These are phyloP conservation scores for Ranitomeya imitator DNA, from an alignment of 2,113 vertebrate genomes.

Conservation along the genomic window DNA sequence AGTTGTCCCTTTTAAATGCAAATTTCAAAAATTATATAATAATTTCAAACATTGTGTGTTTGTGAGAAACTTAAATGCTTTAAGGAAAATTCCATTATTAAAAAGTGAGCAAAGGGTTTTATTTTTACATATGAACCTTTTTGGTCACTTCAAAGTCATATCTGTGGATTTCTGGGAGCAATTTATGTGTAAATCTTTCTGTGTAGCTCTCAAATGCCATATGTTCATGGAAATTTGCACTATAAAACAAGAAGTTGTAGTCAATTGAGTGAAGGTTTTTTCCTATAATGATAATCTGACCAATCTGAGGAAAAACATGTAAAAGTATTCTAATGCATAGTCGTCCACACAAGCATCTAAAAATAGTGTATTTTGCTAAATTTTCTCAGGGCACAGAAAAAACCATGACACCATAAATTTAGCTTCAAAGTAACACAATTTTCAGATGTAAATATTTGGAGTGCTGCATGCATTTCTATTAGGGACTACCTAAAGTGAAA, in stretches of 20 bases:
- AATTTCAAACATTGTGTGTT: background rate
- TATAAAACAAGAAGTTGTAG: background rate
- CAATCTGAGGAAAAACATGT: background rate
- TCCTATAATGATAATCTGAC: background rate
- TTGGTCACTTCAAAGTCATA: slow-evolving; percentile 17
- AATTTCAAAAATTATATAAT: background rate
- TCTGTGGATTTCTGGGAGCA: background rate
- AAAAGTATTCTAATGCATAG: background rate
- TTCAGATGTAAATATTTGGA: too few species aligned
- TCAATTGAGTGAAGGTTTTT: background rate
- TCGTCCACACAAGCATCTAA: background rate
- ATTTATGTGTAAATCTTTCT: slow-evolving; percentile 12
- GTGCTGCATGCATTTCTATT: too few species aligned
- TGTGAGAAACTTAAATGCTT: background rate
- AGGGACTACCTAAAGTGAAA: too few species aligned
- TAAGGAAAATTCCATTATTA: background rate
- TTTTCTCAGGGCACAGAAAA: background rate
- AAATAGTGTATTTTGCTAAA: background rate
- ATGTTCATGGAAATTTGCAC: background rate
- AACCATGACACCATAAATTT: background rate
- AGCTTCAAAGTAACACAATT: too few species aligned
- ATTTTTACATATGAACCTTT: background rate
- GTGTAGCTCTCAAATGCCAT: background rate
- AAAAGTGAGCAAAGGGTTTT: background rate
- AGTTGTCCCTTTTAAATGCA: background rate